Evolutionary conservation across 2,888 invertebrate genomes (phyloP), one percentile per base, ranked within the genome.

Genomic region (Trichogramma dendrolimi): DNA sequence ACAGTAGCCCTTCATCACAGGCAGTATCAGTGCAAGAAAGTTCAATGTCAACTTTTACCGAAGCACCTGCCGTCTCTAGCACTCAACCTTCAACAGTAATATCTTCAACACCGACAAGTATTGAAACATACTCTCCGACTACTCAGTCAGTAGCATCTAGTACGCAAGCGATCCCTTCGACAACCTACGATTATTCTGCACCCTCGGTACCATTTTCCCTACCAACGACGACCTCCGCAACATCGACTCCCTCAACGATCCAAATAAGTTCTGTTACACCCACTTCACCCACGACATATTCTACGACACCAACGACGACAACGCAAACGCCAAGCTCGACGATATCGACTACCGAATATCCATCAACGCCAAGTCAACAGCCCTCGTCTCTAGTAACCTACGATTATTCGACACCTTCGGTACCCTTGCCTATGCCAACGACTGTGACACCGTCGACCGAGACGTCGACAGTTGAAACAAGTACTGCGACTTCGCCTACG

Each of bases 351-450:
- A 27, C 42, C 40, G 46, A 10, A 4, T 7, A 38, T 60, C 48
- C 60, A 38, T 41, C 55, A 55, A 27, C 55, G n/a, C 46, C 61
- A 3, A 44, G 57, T 8, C 39, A 10, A 7, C 39, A 44, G 38
- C 2, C 53, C 44, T 7, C 47, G 47, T 5, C 58, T 11, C 5
- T 40, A 39, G 14, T 49, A 14, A 49, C 41, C 4, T 62, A 62
- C 48, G 41, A 42, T 54, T 65, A 63, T 55, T 56, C 59, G 4
- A 42, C 55, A 38, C 41, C 61, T 42, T 27, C 27, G 27, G 27
- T 27, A 27, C 27, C 27, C 55, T 41, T 48, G 55, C n/a, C 10
- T 44, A 7, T 6, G 43, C 46, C 27, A 11, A 40, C 27, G 27
- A 27, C 27, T 27, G 27, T 27, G 27, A 27, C 27, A 27, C 27